Conservation (phyloP, 2,113 vertebrate species). For the Thalassarche chlororhynchos region DNA sequence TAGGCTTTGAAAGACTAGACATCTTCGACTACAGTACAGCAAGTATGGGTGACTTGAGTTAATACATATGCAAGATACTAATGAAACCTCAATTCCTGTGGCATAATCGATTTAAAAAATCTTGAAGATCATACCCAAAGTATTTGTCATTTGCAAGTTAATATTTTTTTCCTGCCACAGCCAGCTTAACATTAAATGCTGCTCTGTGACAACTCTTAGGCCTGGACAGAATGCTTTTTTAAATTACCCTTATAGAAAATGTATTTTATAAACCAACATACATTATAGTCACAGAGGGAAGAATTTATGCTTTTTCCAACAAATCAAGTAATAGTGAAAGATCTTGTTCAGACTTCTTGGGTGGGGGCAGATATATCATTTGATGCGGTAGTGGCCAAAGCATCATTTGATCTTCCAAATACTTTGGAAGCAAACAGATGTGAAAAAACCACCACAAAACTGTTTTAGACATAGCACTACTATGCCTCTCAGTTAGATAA, state of each 20-base stretch:
- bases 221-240: neutral
- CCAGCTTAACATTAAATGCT: neutral
- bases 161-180: neutral
- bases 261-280: neutral
- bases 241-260: neutral
- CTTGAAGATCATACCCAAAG: too few relatives aligned
- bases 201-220: neutral
- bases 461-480: neutral
- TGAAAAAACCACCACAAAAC: neutral
- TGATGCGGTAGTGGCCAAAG: rapidly evolving
- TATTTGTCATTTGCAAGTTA: neutral
- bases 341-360: neutral
- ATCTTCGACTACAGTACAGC: neutral
- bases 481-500: neutral
- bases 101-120: neutral
- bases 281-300: neutral
- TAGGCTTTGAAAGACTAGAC: neutral
- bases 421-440: neutral
- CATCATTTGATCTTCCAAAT: neutral
- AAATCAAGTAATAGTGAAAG: neutral
- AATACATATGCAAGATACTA: neutral
- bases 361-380: neutral
- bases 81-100: neutral
- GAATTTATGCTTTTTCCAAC: neutral
- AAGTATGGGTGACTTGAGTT: neutral